Evolutionary conservation across 2,888 invertebrate species (phyloP).

Genomic region (Pyrrhia umbra): DNA sequence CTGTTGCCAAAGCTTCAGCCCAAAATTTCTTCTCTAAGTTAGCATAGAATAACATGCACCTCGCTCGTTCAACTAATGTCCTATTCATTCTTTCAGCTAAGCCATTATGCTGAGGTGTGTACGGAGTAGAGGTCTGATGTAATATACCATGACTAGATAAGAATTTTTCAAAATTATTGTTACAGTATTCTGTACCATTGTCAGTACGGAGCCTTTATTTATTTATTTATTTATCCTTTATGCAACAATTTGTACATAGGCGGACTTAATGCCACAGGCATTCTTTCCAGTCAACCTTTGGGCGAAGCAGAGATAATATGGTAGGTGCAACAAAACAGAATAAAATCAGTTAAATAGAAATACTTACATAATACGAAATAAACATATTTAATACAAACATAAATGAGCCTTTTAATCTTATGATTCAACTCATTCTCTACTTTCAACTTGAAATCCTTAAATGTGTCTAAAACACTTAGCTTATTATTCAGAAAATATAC

Average conservation of each 20-base stretch:
- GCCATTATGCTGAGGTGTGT: slow-evolving; percentile 4
- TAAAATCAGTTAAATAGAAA: too few relatives aligned
- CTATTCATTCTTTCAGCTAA: background rate
- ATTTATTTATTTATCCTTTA: background rate
- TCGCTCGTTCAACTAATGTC: background rate
- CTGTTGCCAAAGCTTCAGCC: slow-evolving; percentile 1
- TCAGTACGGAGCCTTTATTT: background rate
- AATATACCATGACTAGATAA: background rate
- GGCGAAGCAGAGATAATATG: too few relatives aligned
- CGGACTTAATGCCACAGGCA: too few relatives aligned
- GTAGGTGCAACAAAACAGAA: too few relatives aligned
- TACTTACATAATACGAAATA: too few relatives aligned
- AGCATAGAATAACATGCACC: too few relatives aligned
- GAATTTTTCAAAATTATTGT: background rate
- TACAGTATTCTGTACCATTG: background rate
- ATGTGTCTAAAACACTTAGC: background rate
- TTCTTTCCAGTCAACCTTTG: too few relatives aligned
- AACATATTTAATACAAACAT: too few relatives aligned
- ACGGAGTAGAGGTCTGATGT: background rate
- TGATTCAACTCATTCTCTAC: background rate
- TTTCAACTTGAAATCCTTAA: background rate
- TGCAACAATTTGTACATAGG: too few relatives aligned
- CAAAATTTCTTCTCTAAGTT: background rate
- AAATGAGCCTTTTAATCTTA: background rate
- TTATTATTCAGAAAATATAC: too few relatives aligned